phyloP scores from a whole-genome alignment of 2,888 invertebrate species.

The Baronia brevicornis region DNA sequence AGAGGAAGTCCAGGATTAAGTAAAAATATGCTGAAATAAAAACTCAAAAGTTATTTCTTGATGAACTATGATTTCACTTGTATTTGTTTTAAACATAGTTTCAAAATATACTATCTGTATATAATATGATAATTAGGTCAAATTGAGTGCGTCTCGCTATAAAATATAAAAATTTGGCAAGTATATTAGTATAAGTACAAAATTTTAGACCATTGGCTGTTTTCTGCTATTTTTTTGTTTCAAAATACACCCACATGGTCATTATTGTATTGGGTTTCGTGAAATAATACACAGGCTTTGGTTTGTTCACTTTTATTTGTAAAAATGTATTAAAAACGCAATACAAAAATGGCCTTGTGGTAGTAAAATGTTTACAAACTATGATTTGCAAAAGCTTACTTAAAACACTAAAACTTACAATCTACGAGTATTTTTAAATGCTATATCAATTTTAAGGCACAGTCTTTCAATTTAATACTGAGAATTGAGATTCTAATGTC shows the following conservation, averaged over 20 bases:
- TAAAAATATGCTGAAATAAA: no score
- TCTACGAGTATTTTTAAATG: constrained; percentile 21
- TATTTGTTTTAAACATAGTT: no score
- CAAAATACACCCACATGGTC: constrained; percentile 59
- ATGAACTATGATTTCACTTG: no score
- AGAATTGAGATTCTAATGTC: constrained; percentile 24
- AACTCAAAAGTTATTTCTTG: no score
- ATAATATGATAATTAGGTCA: no score
- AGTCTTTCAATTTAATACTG: constrained; percentile 31
- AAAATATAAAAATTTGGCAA: no score
- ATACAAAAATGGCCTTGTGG: constrained; percentile 71
- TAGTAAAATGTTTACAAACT: constrained; percentile 27
- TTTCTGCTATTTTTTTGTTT: no score
- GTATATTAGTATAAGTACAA: no score
- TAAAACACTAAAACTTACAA: constrained; percentile 26
- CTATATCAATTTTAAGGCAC: constrained; percentile 15
- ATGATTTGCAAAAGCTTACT: constrained; percentile 25
- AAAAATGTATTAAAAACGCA: constrained; percentile 40
- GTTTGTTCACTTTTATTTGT: constrained; percentile 46
- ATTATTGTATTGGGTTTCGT: constrained; percentile 54
- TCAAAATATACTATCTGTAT: no score
- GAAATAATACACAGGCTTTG: constrained; percentile 54
- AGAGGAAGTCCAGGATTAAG: no score
- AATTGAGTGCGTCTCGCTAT: no score
- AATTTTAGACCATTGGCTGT: constrained; percentile 1